phyloP scores from a whole-genome alignment of 2,797 vertebrate species.

The Emydoidea blandingii region DNA sequence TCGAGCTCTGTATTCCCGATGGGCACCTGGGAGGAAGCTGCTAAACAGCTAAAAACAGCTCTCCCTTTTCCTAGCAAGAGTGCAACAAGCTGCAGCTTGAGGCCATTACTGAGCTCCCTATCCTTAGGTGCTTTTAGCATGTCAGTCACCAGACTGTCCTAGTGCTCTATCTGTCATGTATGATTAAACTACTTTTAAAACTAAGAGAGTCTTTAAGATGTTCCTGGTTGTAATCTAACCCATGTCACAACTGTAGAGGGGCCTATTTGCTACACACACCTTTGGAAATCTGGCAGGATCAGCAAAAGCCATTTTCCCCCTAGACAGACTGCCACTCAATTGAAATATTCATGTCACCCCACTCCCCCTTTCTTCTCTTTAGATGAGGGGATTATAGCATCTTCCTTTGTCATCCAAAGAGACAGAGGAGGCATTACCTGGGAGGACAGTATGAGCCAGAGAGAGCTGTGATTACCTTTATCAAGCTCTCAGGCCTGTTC shows the following conservation, averaged over 20 bases:
- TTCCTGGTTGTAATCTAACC: not conserved
- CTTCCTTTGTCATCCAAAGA: no score
- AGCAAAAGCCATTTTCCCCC: no score
- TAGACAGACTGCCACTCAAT: no score
- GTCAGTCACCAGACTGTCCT: not conserved
- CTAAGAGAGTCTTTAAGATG: not conserved
- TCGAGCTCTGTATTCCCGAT: not conserved
- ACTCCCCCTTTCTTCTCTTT: no score
- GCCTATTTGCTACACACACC: not conserved
- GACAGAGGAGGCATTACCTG: no score
- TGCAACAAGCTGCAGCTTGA: not conserved
- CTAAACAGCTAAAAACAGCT: not conserved
- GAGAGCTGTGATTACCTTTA: not conserved
- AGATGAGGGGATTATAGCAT: no score
- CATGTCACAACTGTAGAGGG: not conserved
- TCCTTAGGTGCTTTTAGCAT: not conserved
- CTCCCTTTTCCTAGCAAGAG: not conserved
- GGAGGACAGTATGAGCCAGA: no score
- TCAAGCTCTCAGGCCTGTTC: not conserved
- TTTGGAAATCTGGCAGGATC: not conserved
- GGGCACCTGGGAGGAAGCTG: not conserved
- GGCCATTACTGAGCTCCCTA: not conserved
- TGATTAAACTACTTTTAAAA: not conserved
- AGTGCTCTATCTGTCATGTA: not conserved
- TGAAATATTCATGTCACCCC: no score